Conservation (phyloP, 2,888 invertebrate species). For the Tuta absoluta region DNA sequence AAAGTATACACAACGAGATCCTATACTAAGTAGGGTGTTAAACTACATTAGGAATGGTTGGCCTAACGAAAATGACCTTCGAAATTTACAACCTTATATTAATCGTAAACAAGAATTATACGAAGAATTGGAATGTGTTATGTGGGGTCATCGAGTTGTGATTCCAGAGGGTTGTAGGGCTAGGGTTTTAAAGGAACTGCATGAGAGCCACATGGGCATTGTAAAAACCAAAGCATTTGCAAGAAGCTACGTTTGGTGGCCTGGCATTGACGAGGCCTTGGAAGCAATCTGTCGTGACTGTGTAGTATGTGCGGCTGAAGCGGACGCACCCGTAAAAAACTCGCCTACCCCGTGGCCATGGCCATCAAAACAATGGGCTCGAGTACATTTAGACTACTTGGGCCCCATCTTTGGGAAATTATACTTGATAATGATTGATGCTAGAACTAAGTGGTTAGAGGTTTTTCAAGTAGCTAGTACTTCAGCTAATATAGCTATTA, state of each 20-base stretch:
- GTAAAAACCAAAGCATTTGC: slow-evolving; percentile 32
- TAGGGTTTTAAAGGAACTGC: slow-evolving; percentile 25
- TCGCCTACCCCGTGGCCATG: background rate
- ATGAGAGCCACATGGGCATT: slow-evolving; percentile 33
- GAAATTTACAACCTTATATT: background rate
- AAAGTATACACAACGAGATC: background rate
- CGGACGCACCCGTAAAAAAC: background rate
- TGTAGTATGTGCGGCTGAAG: background rate
- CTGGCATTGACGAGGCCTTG: background rate
- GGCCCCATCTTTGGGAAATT: background rate
- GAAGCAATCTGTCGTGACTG: background rate
- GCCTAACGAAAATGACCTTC: background rate
- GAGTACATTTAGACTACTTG: background rate
- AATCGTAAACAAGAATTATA: background rate
- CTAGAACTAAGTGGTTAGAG: background rate
- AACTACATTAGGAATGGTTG: background rate
- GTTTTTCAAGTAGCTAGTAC: background rate
- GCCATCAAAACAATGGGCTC: background rate
- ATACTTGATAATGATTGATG: background rate
- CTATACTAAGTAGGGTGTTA: background rate
- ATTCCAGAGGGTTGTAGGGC: slow-evolving; percentile 27
- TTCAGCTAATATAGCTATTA: background rate
- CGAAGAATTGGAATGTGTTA: slow-evolving; percentile 19
- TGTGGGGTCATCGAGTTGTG: slow-evolving; percentile 36
- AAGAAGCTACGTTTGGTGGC: slow-evolving; percentile 35